Evolutionary conservation across 2,113 vertebrate species (phyloP).

Genomic region (Amphiprion percula): DNA sequence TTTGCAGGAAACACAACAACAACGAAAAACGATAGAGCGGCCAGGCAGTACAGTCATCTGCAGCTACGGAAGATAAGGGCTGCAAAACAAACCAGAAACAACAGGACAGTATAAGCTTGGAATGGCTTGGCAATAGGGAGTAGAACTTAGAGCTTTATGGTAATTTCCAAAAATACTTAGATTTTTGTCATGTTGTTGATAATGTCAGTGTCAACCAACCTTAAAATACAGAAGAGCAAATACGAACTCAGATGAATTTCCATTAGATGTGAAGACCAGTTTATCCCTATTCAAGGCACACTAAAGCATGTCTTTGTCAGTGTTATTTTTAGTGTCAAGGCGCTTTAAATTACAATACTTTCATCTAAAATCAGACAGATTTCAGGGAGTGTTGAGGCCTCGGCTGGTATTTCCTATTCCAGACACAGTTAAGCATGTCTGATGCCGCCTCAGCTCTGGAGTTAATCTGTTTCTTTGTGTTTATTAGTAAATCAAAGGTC

Average conservation of each 20-base stretch:
- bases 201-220: background rate
- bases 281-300: background rate
- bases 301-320: background rate
- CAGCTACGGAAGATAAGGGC: constrained; percentile 52
- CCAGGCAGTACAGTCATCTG: constrained; percentile 36
- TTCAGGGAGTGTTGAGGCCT: constrained; percentile 13
- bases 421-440: constrained; percentile 25
- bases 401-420: constrained; percentile 25
- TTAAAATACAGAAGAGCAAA: background rate
- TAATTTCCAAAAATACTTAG: constrained; percentile 7
- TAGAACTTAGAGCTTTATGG: background rate
- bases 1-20: constrained; percentile 15
- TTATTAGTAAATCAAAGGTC: constrained; percentile 85
- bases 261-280: background rate
- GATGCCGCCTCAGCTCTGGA: constrained; percentile 37
- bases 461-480: constrained; percentile 79
- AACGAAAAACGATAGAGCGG: constrained; percentile 9
- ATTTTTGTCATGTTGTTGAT: background rate
- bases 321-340: background rate
- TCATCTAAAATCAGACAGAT: background rate
- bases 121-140: constrained; percentile 30
- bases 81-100: constrained; percentile 13
- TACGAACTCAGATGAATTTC: constrained; percentile 2
- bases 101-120: constrained; percentile 25
- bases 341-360: constrained; percentile 22